A percentile compares a stretch with the other conserved stretches of the same genome.
These are phyloP conservation scores for Andrena haemorrhoa DNA, from an alignment of 2,888 invertebrate species.

Conservation along the genomic window DNA sequence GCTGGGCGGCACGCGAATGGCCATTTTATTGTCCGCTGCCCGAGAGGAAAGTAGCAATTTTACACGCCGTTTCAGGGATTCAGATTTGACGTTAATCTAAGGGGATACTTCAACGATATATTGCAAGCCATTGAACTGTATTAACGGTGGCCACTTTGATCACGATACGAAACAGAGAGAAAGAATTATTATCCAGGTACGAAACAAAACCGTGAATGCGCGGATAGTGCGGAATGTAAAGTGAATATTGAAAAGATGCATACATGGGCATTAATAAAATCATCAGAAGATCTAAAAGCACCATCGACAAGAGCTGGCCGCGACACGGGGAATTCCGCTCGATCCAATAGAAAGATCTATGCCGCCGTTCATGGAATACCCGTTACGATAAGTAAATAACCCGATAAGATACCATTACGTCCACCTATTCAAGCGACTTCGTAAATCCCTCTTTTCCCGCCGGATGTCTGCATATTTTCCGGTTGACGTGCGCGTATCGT, in stretches of 20 bases:
- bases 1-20: neutral
- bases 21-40: neutral
- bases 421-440: conserved; percentile 8
- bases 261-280: conserved; percentile 8
- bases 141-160: too few relatives aligned
- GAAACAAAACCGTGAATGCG: too few relatives aligned
- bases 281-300: neutral
- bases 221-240: neutral
- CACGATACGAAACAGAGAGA: too few relatives aligned
- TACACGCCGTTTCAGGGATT: neutral
- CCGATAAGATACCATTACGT: conserved; percentile 51
- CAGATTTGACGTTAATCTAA: neutral
- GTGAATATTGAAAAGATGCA: conserved; percentile 14
- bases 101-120: neutral
- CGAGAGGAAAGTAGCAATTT: neutral
- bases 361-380: conserved; percentile 22
- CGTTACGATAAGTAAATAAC: conserved; percentile 52
- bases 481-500: conserved; percentile 39
- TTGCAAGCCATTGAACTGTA: neutral
- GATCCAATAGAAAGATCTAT: neutral
- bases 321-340: conserved; percentile 2
- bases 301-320: neutral
- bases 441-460: conserved; percentile 29
- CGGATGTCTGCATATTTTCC: conserved; percentile 33
- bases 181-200: too few relatives aligned